Evolutionary conservation across 2,113 vertebrate genomes (phyloP), one percentile per base, ranked within the genome.

Genomic region (Paradoxurus hermaphroditus): DNA sequence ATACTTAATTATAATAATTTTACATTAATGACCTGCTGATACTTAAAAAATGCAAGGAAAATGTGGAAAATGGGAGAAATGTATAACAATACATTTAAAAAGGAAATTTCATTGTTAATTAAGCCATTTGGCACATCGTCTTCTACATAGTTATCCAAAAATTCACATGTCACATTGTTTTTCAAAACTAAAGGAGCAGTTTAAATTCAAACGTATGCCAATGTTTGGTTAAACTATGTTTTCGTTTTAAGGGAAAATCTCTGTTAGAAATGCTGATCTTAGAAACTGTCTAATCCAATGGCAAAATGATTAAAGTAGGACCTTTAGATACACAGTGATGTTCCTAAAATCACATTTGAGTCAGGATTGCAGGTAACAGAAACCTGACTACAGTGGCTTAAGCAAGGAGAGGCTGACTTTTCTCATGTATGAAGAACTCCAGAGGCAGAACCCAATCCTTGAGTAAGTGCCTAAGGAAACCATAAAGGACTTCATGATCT

Each of bases 11-110:
- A 51, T 2, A 96, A 81, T 4, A 51, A 90, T 94, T 94, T 85
- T 94, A 95, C 68, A 92, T 94, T 92, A 96, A 91, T 92, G 84
- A 75, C 67, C 63, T 81, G 44, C 86, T 97, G 83, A 92, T 79
- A 92, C 18, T 95, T 90, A 7, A 6, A 91, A 97, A 92, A 34
- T 49, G 21, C 36, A 81, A 27, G 44, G 44, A 59, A 92, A 88
- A 90, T 84, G 53, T 63, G n/a, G 73, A 90, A 96, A 96, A 81
- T 51, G 53, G 18, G 31, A 10, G 34, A 93, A 79, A 72, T 79
- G 65, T 44, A 67, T 49, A 97, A 82, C 31, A 91, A 39, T 44
- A 14, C 14, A 84, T 65, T 97, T 95, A 59, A 88, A 96, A 94
- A 95, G 73, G 65, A 93, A 87, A 91, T 95, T 59, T 59, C 56